Conservation (phyloP, 2,113 vertebrate species). For the Amblyornis subalaris region DNA sequence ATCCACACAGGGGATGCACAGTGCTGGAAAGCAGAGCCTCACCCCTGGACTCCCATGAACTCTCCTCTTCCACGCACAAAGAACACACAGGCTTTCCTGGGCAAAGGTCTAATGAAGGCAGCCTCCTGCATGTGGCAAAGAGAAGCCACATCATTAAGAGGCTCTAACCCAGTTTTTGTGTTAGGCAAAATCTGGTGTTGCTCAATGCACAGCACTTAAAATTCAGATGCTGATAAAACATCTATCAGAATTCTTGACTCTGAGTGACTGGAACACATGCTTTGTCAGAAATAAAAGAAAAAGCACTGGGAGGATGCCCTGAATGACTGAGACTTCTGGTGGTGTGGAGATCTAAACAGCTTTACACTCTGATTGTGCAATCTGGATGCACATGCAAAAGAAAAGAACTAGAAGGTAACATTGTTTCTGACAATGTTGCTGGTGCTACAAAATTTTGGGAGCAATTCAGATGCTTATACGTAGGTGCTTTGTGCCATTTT, state of each 20-base stretch:
- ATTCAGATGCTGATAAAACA: not conserved
- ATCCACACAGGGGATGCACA: too few species aligned
- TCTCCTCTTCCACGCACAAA: accelerated
- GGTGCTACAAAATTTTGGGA: not conserved
- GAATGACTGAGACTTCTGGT: not conserved
- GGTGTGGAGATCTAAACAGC: not conserved
- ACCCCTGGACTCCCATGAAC: accelerated
- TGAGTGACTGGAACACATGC: not conserved
- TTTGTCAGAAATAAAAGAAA: not conserved
- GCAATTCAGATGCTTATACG: not conserved
- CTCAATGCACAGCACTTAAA: not conserved
- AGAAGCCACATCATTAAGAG: not conserved
- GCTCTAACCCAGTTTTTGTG: not conserved
- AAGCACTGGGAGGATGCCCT: not conserved
- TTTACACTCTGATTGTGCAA: not conserved
- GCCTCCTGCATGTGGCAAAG: not conserved
- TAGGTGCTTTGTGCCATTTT: not conserved
- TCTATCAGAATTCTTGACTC: not conserved
- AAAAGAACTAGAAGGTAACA: not conserved
- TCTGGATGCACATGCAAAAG: not conserved
- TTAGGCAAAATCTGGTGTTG: not conserved
- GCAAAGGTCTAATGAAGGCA: not conserved
- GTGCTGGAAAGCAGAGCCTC: not conserved
- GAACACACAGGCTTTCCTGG: not conserved
- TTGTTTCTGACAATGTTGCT: not conserved